These are phyloP conservation scores for Hybognathus amarus DNA, from an alignment of 2,797 vertebrate species.

Conservation along the genomic window DNA sequence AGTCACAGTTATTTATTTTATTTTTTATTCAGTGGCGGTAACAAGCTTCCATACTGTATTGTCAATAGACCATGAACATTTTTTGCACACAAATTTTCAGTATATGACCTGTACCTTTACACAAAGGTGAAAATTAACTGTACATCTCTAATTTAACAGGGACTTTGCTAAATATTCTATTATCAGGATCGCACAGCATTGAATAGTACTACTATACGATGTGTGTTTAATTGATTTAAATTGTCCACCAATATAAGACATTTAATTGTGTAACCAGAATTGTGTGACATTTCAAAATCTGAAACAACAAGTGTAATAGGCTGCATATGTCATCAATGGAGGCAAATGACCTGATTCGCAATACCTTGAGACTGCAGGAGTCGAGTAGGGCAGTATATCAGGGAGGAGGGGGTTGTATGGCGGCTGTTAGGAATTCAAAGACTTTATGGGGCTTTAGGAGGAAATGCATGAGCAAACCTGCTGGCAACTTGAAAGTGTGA, in stretches of 20 bases:
- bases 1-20: too few species aligned
- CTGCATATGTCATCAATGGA: constrained; percentile 12
- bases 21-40: too few species aligned
- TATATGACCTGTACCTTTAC: neutral
- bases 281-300: neutral
- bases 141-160: neutral
- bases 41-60: too few species aligned
- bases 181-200: neutral
- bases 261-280: neutral
- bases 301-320: too few species aligned
- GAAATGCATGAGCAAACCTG: constrained; percentile 65
- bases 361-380: constrained; percentile 40
- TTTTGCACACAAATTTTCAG: neutral
- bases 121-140: neutral
- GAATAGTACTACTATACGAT: neutral
- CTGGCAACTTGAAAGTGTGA: constrained; percentile 60
- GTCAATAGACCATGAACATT: neutral
- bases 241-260: neutral
- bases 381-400: constrained; percentile 2
- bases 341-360: constrained; percentile 23
- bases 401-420: constrained; percentile 37
- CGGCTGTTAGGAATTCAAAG: constrained; percentile 63
- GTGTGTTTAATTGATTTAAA: neutral
- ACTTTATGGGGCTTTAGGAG: constrained; percentile 63
- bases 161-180: neutral